Base-by-base conservation (phyloP, 2,797 vertebrate genomes). In the Ceryle rudis region DNA sequence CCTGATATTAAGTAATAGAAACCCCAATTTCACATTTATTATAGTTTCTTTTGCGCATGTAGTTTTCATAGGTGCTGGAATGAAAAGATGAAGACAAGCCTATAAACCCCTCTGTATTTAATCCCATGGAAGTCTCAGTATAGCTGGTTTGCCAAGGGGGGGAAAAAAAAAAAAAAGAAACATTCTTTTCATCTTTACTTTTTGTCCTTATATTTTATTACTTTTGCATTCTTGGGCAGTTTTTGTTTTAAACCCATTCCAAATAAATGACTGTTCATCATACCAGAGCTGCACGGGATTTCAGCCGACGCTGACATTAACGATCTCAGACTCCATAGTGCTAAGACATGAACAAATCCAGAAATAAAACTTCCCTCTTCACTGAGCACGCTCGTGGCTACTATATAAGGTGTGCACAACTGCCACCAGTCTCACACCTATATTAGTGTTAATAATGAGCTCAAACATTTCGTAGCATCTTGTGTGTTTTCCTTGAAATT, bases 21-120 rank as follows among this genome's bases (percentile, higher is more conserved):
- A 18, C n/a, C 12, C 14, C 33, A 39, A 0, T 33, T 72, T 79
- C 11, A 6, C 21, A 74, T 54, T 73, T 29, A 54, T 67, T 77
- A 2, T 57, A 4, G 85, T 94, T 92, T 54, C 61, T 57, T 77
- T 86, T 29, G 29, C 21, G 51, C 72, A 42, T 65, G 47, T 92
- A 83, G 49, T 93, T 95, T 90, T 91, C 82, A 29, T 71, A 87
- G 81, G 65, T 90, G 46, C 81, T 90, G 67, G 73, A 92, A 92
- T 64, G 51, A 79, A 89, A 92, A 72, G 58, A 77, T 4, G 6
- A 88, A 74, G 72, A 22, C 49, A 75, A 75, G 33, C 39, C 35
- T 35, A 12, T 62, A 79, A 89, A 44, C 31, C 25, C 23, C 58
- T 69, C 66, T 51, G 5, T 75, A 62, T 62, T 52, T 44, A 86